phyloP scores from a whole-genome alignment of 2,797 vertebrate species.

The Scomberomorus guttatus region DNA sequence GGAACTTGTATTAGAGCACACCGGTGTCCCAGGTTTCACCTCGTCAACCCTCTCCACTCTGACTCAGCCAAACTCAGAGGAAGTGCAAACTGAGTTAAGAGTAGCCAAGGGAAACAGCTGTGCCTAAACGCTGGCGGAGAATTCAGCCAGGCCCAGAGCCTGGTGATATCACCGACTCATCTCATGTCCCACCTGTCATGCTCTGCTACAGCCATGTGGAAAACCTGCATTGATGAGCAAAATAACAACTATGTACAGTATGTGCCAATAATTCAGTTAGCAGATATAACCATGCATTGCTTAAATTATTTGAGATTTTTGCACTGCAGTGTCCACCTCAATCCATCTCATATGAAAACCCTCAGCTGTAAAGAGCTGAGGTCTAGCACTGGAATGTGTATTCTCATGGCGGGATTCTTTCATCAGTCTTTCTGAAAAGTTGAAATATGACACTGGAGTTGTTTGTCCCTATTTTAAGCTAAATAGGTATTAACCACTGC shows the following conservation, averaged over 20 bases:
- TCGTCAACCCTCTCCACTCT: background rate
- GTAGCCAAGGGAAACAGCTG: constrained; percentile 54
- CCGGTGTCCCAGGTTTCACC: background rate
- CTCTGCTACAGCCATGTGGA: constrained; percentile 17
- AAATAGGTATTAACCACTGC: no score
- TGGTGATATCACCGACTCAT: constrained; percentile 24
- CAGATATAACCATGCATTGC: no score
- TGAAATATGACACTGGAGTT: no score
- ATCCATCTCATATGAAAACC: no score
- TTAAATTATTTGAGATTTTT: no score
- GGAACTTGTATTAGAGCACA: background rate
- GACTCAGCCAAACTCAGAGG: constrained; percentile 19
- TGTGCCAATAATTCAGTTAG: background rate
- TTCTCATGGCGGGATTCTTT: no score
- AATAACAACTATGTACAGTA: background rate
- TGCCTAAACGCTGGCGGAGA: constrained; percentile 20
- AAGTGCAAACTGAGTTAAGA: constrained; percentile 9
- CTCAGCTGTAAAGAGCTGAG: no score
- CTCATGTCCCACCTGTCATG: background rate
- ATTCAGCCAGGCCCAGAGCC: constrained; percentile 13
- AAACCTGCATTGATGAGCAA: background rate
- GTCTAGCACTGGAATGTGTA: no score
- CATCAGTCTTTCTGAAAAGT: no score
- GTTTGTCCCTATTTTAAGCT: no score
- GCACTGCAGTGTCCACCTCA: no score